A percentile compares a stretch with the other conserved stretches of the same genome.
Conservation (phyloP, 1,140 invertebrate species). For the Ceratina australensis region DNA sequence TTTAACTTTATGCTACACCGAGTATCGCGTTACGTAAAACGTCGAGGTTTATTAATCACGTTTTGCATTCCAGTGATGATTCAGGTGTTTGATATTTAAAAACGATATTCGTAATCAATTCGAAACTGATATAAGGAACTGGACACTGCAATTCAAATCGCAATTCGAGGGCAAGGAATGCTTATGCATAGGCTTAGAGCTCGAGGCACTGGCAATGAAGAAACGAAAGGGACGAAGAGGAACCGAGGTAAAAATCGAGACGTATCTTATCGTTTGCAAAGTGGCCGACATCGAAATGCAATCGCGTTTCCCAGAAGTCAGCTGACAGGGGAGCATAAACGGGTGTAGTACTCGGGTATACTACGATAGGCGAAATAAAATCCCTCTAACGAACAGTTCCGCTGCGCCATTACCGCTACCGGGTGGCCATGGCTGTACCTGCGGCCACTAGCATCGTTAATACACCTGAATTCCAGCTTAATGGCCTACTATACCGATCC, state of each 20-base stretch:
- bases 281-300: constrained; percentile 40
- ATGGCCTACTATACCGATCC: constrained; percentile 48
- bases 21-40: no score
- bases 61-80: no score
- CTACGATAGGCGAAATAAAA: constrained; percentile 62
- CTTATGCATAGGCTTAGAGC: no score
- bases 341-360: not conserved
- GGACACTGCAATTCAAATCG: no score
- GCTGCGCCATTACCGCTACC: constrained; percentile 57
- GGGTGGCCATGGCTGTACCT: constrained; percentile 52
- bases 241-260: not conserved
- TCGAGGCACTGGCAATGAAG: no score
- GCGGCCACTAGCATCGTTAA: constrained; percentile 54
- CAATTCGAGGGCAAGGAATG: no score
- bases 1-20: no score
- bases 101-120: no score
- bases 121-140: no score
- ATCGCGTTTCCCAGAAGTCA: constrained; percentile 31
- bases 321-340: constrained; percentile 20
- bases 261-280: constrained; percentile 10
- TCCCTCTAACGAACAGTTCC: constrained; percentile 56
- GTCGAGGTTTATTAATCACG: no score
- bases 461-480: constrained; percentile 67
- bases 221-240: not conserved
- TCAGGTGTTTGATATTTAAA: no score